Evolutionary conservation across 2,888 invertebrate species (phyloP).

Genomic region (Drosophila mimetica): DNA sequence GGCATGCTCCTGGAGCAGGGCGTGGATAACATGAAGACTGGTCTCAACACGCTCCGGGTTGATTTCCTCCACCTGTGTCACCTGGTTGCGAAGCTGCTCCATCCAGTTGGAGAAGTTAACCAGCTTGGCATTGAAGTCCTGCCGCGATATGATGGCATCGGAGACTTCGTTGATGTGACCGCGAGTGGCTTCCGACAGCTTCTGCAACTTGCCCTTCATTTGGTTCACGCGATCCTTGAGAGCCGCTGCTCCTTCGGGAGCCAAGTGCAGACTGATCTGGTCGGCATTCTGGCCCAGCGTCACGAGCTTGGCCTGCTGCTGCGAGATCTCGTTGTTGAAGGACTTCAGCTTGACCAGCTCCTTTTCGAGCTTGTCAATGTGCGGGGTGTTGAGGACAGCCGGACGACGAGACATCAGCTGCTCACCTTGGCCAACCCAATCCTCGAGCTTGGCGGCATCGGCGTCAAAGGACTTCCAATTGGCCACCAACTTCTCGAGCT

Average conservation of each 20-base stretch:
- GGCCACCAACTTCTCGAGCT: constrained; percentile 90
- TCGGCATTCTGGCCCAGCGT: constrained; percentile 92
- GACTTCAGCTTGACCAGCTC: constrained; percentile 91
- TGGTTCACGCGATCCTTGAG: constrained; percentile 90
- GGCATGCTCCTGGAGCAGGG: constrained; percentile 92
- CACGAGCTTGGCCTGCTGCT: constrained; percentile 93
- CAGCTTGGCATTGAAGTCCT: constrained; percentile 93
- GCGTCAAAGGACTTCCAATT: constrained; percentile 93
- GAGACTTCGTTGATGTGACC: constrained; percentile 92
- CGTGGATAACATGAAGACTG: constrained; percentile 91
- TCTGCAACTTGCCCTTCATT: constrained; percentile 90
- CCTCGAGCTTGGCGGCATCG: constrained; percentile 90
- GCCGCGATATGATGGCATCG: constrained; percentile 91
- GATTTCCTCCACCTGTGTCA: constrained; percentile 92
- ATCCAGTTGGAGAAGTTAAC: constrained; percentile 93
- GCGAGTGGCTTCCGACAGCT: constrained; percentile 91
- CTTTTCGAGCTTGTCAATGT: constrained; percentile 90
- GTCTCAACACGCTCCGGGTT: constrained; percentile 92
- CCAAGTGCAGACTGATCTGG: constrained; percentile 90
- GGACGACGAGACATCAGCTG: constrained; percentile 87
- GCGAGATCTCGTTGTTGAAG: constrained; percentile 93
- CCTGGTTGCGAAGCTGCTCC: constrained; percentile 89
- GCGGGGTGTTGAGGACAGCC: constrained; percentile 88
- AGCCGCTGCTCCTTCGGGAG: constrained; percentile 90
- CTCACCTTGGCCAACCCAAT: constrained; percentile 90